Evolutionary conservation across 2,113 vertebrate genomes (phyloP), one percentile per base, ranked within the genome.

Genomic region (Corythornis cristatus): DNA sequence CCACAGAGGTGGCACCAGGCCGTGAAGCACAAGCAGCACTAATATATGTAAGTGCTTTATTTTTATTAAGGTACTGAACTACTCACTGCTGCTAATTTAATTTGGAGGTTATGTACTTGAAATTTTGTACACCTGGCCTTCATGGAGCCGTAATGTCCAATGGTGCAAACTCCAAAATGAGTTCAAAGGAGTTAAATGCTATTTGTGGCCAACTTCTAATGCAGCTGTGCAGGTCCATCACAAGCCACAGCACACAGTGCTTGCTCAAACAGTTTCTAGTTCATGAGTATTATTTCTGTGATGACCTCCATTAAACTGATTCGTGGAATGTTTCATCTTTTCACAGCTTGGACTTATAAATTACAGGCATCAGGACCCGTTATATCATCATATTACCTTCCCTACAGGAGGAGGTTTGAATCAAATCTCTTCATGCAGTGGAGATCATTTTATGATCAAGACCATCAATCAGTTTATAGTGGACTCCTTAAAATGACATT

Each of bases 261-360:
- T 80, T 83, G 64, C 37, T 61, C 78, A 89, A 46, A n/a, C 25
- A 76, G 35, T 77, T 94, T 94, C 83, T 95, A 84, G 71, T 58
- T 92, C 82, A 77, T 42, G 66, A 54, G 66, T 67, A 82, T 80
- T 22, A 88, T 94, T 96, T 84, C 74, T 89, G 1, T 77, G 42
- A 76, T 74, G 79, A 91, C 74, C 62, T 95, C 46, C 85, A 88
- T 89, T 88, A 88, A 80, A 90, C 31, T 83, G 76, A 95, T 93
- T 96, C 62, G 64, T 96, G 54, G 79, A 94, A 93, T 64, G 50
- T 85, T 93, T 79, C 86, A 86, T 93, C 58, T 67, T 94, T 96
- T 96, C 72, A 37, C 61, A 83, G 74, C 58, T 92, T 75, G 50
- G 82, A 80, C 37, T n/a, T 92, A 78, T 86, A 87, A 89, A 97